Base-by-base conservation (phyloP, 2,888 invertebrate genomes). In the Caenorhabditis doughertyi region DNA sequence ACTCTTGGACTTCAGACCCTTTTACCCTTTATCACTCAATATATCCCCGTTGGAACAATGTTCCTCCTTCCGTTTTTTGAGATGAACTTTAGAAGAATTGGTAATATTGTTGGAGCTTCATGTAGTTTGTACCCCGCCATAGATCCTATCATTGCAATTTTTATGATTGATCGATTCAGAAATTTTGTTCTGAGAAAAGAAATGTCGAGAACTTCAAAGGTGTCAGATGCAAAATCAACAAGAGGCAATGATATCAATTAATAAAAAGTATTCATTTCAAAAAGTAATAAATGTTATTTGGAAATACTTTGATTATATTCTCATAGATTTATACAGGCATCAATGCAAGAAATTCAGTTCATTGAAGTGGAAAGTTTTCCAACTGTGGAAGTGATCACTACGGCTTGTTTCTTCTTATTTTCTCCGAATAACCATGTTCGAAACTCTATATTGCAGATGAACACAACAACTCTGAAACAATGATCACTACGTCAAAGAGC, bases 61-160 rank as follows among this genome's bases (percentile, higher is more conserved):
- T 79, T 72, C 27, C 25, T 79, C 5, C 51, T 71, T 16, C 79
- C 79, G 0, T 23, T 79, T 5, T 79, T 79, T 29, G 79, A 79
- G 13, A 23, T 79, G 1, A 27, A 58, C n/a, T 32, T 79, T n/a
- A 70, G 77, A 21, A 62, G 35, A 29, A 35, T 76, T 9, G 67
- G 67, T 18, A 76, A 76, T 27, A 3, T 76, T 8, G 67, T 76
- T 3, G 76, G 76, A 16, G 60, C 60, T 23, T 39, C 67, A 18
- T 67, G 67, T 18, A 39, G 76, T 53, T 18, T 76, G 21, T 76
- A 76, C 23, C 67, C 76, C 7, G 76, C 76, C 3, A 49, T 76
- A 49, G 67, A 76, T 18, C 76, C 76, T 0, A 21, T 76, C 9
- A 76, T 76, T 39, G 76, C 76, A 7, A 76, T 76, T 25, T 39